Conservation (phyloP, 2,113 vertebrate genomes). For the Hemiscyllium ocellatum region DNA sequence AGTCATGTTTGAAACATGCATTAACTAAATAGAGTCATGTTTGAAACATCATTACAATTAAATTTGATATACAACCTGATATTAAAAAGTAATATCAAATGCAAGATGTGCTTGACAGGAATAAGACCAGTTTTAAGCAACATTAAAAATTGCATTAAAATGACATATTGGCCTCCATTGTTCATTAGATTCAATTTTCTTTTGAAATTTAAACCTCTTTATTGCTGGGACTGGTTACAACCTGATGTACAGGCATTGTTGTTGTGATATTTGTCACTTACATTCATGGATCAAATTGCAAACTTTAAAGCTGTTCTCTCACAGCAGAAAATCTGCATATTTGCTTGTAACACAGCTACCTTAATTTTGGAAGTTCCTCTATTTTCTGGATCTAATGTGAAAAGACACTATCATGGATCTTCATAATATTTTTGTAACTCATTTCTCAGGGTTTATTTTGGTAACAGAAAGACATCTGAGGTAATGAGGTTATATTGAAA, state of each 20-base stretch:
- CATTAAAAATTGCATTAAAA: background rate
- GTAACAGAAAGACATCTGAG: background rate
- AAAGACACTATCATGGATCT: background rate
- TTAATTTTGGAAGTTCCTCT: background rate
- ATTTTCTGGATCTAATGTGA: background rate
- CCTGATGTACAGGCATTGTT: background rate
- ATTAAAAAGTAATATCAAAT: constrained; percentile 9
- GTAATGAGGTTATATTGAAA: background rate
- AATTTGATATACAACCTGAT: constrained; percentile 17
- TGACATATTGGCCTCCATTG: background rate
- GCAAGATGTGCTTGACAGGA: background rate
- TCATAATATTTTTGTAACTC: background rate
- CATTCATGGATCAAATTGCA: too few relatives aligned
- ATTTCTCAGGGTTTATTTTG: background rate
- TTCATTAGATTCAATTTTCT: background rate
- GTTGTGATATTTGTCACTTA: background rate
- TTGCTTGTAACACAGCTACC: background rate
- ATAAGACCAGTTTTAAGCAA: background rate
- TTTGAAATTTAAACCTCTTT: background rate
- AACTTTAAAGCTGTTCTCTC: too few relatives aligned
- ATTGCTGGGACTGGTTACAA: background rate
- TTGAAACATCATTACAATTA: constrained; percentile 30
- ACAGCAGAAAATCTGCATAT: too few relatives aligned
- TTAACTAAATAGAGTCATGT: constrained; percentile 2
- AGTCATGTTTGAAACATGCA: constrained; percentile 18